Evolutionary conservation across 1,140 invertebrate genomes (phyloP).

Genomic region (Papilio helenus): DNA sequence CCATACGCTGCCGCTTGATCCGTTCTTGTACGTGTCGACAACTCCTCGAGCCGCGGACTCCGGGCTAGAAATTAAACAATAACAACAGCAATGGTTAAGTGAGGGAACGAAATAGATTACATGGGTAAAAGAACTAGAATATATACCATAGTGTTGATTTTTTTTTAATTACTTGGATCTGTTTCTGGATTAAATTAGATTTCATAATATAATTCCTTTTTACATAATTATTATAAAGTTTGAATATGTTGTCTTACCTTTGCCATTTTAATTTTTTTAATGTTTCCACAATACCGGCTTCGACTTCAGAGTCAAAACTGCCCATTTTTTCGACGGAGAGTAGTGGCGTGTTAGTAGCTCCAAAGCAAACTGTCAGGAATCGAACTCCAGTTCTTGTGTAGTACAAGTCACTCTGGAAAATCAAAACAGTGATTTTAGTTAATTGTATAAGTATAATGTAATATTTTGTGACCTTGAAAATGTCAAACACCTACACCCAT

Average conservation of each 20-base stretch:
- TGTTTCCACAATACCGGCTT: neutral
- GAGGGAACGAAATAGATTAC: no score
- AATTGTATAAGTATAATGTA: neutral
- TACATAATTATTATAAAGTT: neutral
- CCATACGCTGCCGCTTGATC: slow-evolving; percentile 55
- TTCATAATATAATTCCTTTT: neutral
- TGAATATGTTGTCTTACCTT: neutral
- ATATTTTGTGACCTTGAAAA: no score
- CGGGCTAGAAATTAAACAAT: slow-evolving; percentile 43
- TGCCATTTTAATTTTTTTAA: slow-evolving; percentile 22
- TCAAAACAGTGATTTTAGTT: slow-evolving; percentile 20
- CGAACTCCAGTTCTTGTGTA: slow-evolving; percentile 65
- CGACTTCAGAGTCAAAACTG: slow-evolving; percentile 46
- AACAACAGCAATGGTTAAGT: neutral
- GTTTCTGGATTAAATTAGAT: neutral
- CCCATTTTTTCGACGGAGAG: slow-evolving; percentile 46
- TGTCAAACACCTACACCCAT: slow-evolving; percentile 66
- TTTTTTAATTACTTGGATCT: neutral
- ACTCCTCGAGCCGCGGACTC: slow-evolving; percentile 51
- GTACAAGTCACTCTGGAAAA: slow-evolving; percentile 45
- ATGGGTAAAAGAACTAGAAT: neutral
- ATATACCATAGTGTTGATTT: neutral
- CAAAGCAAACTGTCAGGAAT: slow-evolving; percentile 71
- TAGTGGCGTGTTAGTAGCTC: slow-evolving; percentile 67
- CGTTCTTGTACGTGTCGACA: slow-evolving; percentile 50